phyloP scores from a whole-genome alignment of 2,113 vertebrate species.

The Casuarius casuarius region DNA sequence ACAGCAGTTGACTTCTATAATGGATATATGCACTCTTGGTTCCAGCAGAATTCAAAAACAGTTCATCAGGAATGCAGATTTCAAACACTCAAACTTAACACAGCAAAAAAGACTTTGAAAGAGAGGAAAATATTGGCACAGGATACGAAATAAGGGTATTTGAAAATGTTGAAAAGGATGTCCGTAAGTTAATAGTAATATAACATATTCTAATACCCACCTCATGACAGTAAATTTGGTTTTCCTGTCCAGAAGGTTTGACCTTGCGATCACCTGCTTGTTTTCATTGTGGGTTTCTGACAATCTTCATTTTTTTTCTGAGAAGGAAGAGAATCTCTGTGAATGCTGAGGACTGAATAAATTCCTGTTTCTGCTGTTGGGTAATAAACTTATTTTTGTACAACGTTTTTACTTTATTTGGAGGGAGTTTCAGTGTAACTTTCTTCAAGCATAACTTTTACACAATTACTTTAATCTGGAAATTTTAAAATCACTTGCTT shows the following conservation, averaged over 20 bases:
- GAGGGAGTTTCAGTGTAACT: not conserved
- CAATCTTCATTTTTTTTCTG: not conserved
- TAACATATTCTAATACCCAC: not conserved
- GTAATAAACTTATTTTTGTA: constrained; percentile 67
- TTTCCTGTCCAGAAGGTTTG: not conserved
- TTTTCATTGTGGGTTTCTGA: not conserved
- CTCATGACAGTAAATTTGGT: not conserved
- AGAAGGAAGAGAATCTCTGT: not conserved
- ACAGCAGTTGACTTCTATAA: constrained; percentile 94
- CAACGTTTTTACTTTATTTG: not conserved
- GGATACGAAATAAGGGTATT: constrained; percentile 5
- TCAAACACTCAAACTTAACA: constrained; percentile 76
- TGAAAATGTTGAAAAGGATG: not conserved
- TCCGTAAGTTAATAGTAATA: not conserved
- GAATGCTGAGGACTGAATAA: not conserved
- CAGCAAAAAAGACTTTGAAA: constrained; percentile 28
- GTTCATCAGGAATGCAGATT: constrained; percentile 76
- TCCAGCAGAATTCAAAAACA: constrained; percentile 48
- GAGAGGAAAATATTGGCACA: constrained; percentile 9
- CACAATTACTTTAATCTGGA: not conserved
- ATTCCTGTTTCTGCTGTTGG: not conserved
- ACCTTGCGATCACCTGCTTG: not conserved
- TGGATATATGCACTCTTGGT: constrained; percentile 89
- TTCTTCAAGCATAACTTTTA: not conserved
- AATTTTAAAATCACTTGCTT: not conserved